Conservation (phyloP, 2,888 invertebrate species). For the Smittia sp. region DNA sequence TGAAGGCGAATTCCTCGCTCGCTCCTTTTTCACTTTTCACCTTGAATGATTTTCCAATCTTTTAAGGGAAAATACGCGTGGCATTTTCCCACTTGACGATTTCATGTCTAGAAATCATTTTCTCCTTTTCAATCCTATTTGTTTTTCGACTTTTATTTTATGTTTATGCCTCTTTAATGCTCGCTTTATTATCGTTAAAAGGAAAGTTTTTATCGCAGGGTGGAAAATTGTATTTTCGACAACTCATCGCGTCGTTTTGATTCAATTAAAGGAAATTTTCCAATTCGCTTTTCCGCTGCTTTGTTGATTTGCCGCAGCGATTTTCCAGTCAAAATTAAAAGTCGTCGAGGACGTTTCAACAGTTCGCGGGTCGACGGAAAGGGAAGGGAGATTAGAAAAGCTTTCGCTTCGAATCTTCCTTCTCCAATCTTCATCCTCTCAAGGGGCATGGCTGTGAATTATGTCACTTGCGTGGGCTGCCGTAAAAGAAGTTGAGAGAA, state of each 20-base stretch:
- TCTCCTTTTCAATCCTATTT: constrained; percentile 2
- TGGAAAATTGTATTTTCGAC: constrained; percentile 14
- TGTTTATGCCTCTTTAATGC: neutral
- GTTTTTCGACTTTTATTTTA: constrained; percentile 9
- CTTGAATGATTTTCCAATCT: neutral
- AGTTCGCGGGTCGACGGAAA: no score
- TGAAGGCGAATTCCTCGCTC: no score
- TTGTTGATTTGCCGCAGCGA: neutral
- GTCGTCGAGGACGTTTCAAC: no score
- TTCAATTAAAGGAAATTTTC: constrained; percentile 10
- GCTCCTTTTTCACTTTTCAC: neutral
- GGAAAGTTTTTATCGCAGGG: constrained; percentile 9
- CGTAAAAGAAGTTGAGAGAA: no score
- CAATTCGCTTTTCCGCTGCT: neutral
- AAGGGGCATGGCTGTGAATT: no score
- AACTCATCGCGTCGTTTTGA: constrained; percentile 3
- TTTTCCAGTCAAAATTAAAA: neutral
- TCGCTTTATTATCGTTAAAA: constrained; percentile 7
- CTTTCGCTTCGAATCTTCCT: no score
- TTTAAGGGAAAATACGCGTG: neutral
- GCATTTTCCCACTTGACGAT: neutral
- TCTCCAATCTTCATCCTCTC: no score
- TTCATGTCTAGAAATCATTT: constrained; percentile 11
- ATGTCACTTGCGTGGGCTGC: no score
- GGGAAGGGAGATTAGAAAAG: no score